Evolutionary conservation across 2,888 invertebrate species (phyloP).

Genomic region (Leptinotarsa rubiginosa): DNA sequence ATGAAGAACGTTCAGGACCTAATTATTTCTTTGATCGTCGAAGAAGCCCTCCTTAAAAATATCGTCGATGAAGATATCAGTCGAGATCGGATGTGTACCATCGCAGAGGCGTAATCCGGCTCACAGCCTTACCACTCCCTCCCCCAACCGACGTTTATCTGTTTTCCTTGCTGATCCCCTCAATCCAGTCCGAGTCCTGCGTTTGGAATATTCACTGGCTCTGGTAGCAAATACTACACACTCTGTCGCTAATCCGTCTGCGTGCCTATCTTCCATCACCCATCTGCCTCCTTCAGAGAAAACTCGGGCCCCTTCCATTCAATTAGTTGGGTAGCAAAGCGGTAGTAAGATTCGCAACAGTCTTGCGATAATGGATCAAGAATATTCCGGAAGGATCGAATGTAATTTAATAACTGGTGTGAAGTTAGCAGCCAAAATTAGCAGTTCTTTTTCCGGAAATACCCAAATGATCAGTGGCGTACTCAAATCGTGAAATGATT

Average conservation of each 20-base stretch:
- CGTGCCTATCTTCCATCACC: constrained; percentile 62
- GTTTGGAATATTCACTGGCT: constrained; percentile 46
- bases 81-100: constrained; percentile 60
- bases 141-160: constrained; percentile 55
- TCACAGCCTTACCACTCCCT: constrained; percentile 53
- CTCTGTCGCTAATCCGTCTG: constrained; percentile 58
- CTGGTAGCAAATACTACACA: constrained; percentile 52
- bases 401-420: too few species aligned
- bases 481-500: too few species aligned
- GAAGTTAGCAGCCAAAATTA: too few species aligned
- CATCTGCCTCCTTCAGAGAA: constrained; percentile 53
- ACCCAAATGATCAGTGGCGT: too few species aligned
- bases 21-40: constrained; percentile 59
- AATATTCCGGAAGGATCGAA: not conserved
- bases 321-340: constrained; percentile 6
- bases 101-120: constrained; percentile 59
- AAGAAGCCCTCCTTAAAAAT: constrained; percentile 49
- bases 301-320: constrained; percentile 28
- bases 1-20: constrained; percentile 53
- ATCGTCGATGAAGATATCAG: constrained; percentile 43
- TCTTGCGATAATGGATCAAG: not conserved
- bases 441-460: too few species aligned
- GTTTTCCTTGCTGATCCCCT: constrained; percentile 61
- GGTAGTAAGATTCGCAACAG: not conserved
- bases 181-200: constrained; percentile 56